A percentile compares a stretch with the other conserved stretches of the same genome.
Conservation (phyloP, 1,140 invertebrate species). For the Heliconius eleuchia region DNA sequence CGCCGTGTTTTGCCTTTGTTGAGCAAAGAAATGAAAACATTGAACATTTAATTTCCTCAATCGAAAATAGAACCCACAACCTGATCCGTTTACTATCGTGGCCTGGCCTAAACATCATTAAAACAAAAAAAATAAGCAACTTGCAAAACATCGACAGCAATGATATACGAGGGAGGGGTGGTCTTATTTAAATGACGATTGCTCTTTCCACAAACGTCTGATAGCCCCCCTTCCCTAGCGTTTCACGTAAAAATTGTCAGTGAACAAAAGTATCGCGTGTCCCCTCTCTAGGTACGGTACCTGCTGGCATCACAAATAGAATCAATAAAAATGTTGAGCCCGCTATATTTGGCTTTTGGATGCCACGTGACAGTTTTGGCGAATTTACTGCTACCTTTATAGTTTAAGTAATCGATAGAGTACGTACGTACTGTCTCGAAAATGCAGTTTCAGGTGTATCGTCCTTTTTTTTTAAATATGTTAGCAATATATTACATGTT, state of each 20-base stretch:
- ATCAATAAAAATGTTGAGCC: conserved; percentile 53
- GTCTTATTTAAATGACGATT: conserved; percentile 29
- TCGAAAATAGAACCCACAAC: too few species aligned
- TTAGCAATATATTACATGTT: too few species aligned
- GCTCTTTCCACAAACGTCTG: conserved; percentile 16
- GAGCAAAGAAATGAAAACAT: too few species aligned
- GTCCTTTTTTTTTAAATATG: too few species aligned
- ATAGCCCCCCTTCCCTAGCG: conserved; percentile 1
- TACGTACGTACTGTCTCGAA: not conserved
- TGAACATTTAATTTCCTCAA: too few species aligned
- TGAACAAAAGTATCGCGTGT: conserved; percentile 45
- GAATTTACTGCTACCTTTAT: conserved; percentile 18
- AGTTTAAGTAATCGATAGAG: not conserved
- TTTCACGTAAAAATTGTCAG: conserved; percentile 35
- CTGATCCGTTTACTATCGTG: not conserved
- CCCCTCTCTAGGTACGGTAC: conserved; percentile 2
- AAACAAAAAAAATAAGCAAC: not conserved
- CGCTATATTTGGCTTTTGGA: conserved; percentile 39
- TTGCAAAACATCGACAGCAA: not conserved
- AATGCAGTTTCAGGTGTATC: too few species aligned
- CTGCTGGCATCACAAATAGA: conserved; percentile 42
- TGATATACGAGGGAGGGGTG: conserved; percentile 19
- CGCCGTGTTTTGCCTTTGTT: too few species aligned
- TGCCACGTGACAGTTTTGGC: conserved; percentile 27
- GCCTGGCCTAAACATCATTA: not conserved